Evolutionary conservation across 2,888 invertebrate genomes (phyloP), one percentile per base, ranked within the genome.

Genomic region (Camponotus fellah): DNA sequence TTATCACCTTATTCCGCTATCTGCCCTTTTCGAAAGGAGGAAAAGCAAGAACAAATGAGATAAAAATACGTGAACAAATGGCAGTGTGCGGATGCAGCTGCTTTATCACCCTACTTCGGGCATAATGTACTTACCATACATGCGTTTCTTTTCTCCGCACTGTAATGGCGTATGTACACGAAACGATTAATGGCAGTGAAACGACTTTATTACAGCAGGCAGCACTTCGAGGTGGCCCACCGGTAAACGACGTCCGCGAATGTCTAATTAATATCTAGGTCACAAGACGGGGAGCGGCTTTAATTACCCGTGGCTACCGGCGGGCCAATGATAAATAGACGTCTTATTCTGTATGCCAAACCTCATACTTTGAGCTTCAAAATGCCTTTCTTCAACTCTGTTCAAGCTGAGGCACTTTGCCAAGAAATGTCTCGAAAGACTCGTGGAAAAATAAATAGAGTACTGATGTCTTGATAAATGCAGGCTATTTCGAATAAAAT

Each of bases 191-290:
- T 74, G 71, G 37, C 83, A 62, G 43, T 21, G 56, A 74, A 71
- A 85, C 62, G 43, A 83, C 66, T 85, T 85, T 83, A 83, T 85
- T 85, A 79, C 56, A 32, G 69, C 69, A 56, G 34, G 17, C 58
- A 37, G 14, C 17, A 65, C 71, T 69, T 65, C 65, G 68, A 64
- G 65, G 56, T 76, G 64, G 79, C 65, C 66, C 74, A 64, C 43
- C 58, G 43, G 34, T 43, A 80, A 74, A 66, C 65, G 72, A 81
- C 56, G 85, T 86, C 66, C 85, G 68, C 81, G 72, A 86, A 86
- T 82, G 84, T 76, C 83, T 88, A 89, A 90, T 90, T 90, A 90
- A 89, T 89, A 87, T 90, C 90, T 90, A 62, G 90, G 87, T 89
- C 87, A 88, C 66, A 82, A 76, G 69, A 83, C 79, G 83, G 64